phyloP scores from a whole-genome alignment of 2,888 invertebrate species.

The Flabesymbios commensalis region DNA sequence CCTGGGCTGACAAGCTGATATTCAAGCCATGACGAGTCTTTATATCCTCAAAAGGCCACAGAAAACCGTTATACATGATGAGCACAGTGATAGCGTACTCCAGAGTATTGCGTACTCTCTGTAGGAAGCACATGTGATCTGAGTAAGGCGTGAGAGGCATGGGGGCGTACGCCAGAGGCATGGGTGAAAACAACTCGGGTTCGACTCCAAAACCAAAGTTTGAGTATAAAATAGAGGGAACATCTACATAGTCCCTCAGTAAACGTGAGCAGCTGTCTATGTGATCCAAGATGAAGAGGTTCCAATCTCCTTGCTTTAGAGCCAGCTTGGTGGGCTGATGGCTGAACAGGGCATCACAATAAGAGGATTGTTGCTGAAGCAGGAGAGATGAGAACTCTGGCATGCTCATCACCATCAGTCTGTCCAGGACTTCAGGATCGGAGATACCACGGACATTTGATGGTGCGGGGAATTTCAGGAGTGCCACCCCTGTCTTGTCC shows the following conservation, averaged over 20 bases:
- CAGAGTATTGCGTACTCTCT: constrained; percentile 26
- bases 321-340: constrained; percentile 10
- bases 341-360: constrained; percentile 28
- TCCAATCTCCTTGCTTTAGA: constrained; percentile 23
- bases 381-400: constrained; percentile 21
- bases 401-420: constrained; percentile 25
- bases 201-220: constrained; percentile 27
- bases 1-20: constrained; percentile 18
- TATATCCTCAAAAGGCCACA: constrained; percentile 28
- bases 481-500: neutral
- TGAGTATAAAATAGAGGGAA: constrained; percentile 29
- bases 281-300: constrained; percentile 31
- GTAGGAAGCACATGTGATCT: constrained; percentile 25
- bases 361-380: constrained; percentile 22
- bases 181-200: constrained; percentile 32
- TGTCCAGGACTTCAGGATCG: constrained; percentile 30
- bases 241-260: constrained; percentile 33
- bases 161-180: constrained; percentile 32
- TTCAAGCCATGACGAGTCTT: constrained; percentile 27
- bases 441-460: constrained; percentile 28
- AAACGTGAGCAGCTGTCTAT: constrained; percentile 32
- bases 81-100: no score
- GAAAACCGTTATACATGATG: constrained; percentile 31
- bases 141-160: constrained; percentile 30
- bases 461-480: constrained; percentile 19